Percentiles rank a stretch among this genome's conserved stretches.
Conservation (phyloP, 2,797 vertebrate species). For the Pristis pectinata region DNA sequence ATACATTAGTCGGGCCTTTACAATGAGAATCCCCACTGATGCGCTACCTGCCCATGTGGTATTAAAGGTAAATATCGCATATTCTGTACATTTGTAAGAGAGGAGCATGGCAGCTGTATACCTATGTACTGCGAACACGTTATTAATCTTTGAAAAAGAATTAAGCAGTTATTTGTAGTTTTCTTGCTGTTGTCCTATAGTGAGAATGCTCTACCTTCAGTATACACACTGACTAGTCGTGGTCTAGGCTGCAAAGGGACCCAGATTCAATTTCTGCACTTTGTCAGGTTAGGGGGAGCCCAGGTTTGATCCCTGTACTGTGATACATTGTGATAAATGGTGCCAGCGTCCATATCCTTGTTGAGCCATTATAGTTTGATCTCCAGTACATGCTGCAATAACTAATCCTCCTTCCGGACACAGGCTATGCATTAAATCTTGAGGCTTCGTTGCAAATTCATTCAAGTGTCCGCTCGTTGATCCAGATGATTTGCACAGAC, state of each 20-base stretch:
- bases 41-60: constrained; percentile 61
- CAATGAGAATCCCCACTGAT: constrained; percentile 72
- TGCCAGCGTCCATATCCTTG: neutral
- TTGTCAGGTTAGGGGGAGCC: too few species aligned
- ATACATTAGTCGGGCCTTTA: constrained; percentile 78
- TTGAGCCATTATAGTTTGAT: neutral
- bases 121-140: neutral
- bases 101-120: neutral
- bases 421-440: neutral
- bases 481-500: neutral
- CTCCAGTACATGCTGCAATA: neutral
- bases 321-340: neutral
- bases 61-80: constrained; percentile 71
- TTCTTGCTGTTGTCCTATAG: neutral
- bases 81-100: neutral
- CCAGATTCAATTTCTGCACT: too few species aligned
- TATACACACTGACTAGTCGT: too few species aligned
- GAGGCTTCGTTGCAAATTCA: neutral
- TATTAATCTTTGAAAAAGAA: neutral
- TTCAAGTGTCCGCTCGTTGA: neutral
- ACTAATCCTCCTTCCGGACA: neutral
- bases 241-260: too few species aligned
- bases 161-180: neutral
- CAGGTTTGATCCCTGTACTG: neutral
- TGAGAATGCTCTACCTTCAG: neutral